Base-by-base conservation (phyloP, 2,113 vertebrate genomes). In the Neoarius graeffei region DNA sequence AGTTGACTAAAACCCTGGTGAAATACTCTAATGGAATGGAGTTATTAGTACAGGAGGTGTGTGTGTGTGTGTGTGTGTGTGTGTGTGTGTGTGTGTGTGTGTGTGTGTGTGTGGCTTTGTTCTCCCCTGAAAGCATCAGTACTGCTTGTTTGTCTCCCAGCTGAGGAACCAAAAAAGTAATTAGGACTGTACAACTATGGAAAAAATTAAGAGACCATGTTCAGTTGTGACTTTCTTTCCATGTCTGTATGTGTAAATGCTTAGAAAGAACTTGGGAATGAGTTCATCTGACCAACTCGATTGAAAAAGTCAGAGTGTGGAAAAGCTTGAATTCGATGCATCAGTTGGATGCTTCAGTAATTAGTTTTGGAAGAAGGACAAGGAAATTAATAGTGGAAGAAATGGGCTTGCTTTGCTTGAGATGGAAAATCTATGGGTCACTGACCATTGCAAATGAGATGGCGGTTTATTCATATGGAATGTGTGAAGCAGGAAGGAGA, bases 221-320 rank as follows among this genome's bases (percentile, higher is more conserved):
- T 42, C 42, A 42, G 3, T 42, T 42, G 42, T 42, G 42, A 42
- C 42, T 42, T 42, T 42, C 42, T 48, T 20, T 56, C 20, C 27
- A 17, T 56, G 30, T 59, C 4, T 83, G 1, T n/a, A 27, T 42
- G 77, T 17, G n/a, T 30, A n/a, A n/a, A 69, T 80, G 48, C n/a
- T 7, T 56, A 27, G 77, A 56, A 80, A 80, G 52, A 80, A 59
- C 23, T 59, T 76, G 79, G 77, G 48, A 50, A 81, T 54, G 81
- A 83, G 83, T 86, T 52, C 85, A 90, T 92, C 89, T 81, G 91
- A 90, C 91, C 42, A 30, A 71, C 85, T 89, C 79, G 67, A 87
- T 64, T 88, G 85, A 91, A 74, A 79, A 50, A 74, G 4, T 0
- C 50, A 7, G 17, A 6, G 3, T 74, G 71, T 74, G 50, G 69